Conservation (phyloP, 1,140 invertebrate species). For the Neodiprion virginianus region DNA sequence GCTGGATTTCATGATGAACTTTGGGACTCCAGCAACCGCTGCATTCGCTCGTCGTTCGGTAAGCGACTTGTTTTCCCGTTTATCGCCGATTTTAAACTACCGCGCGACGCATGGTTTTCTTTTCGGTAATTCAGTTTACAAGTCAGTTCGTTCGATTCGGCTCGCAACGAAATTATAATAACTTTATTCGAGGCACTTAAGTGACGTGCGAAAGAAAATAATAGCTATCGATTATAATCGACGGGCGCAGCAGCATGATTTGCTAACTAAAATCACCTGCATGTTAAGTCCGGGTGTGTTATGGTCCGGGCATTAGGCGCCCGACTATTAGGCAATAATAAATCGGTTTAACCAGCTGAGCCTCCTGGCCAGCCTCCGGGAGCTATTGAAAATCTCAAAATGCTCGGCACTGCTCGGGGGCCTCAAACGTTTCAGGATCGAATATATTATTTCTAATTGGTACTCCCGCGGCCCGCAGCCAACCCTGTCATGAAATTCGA, state of each 20-base stretch:
- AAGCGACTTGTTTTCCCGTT: conserved; percentile 3
- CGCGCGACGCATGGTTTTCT: not conserved
- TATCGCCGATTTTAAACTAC: not conserved
- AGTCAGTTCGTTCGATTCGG: too few relatives aligned
- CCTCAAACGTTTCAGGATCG: not conserved
- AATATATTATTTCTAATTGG: conserved; percentile 5
- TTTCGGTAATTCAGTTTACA: not conserved
- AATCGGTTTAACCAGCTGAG: not conserved
- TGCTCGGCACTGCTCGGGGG: not conserved
- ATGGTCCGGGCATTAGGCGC: not conserved
- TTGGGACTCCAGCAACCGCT: conserved; percentile 51
- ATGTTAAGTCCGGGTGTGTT: not conserved
- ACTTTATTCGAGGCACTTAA: not conserved
- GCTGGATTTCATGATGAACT: conserved; percentile 60
- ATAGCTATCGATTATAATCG: not conserved
- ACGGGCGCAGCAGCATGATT: not conserved
- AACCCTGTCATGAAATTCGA: not conserved
- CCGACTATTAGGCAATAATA: not conserved
- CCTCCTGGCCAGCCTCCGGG: not conserved
- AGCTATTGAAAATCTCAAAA: not conserved
- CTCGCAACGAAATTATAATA: too few relatives aligned
- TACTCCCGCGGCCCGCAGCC: not conserved
- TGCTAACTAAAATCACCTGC: not conserved
- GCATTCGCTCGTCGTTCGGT: not conserved
- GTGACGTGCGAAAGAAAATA: conserved; percentile 7